Evolutionary conservation across 1,140 invertebrate genomes (phyloP).

Genomic region (Caenorhabditis latens): DNA sequence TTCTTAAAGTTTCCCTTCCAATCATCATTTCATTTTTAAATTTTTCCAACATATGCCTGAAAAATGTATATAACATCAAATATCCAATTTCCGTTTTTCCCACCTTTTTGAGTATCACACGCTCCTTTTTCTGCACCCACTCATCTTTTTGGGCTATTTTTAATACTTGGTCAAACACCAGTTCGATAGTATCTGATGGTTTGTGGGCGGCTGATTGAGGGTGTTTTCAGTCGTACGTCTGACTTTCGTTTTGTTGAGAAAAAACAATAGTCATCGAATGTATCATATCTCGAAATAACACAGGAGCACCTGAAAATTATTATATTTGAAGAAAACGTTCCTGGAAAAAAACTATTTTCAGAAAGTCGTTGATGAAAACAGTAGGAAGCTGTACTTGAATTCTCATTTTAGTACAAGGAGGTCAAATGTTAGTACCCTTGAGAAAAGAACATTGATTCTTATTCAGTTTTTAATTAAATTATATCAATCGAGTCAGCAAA

Average conservation of each 20-base stretch:
- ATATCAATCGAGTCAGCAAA: neutral
- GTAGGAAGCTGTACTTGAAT: no score
- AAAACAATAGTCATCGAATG: neutral
- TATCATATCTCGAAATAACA: neutral
- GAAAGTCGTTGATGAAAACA: no score
- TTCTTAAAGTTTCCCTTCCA: neutral
- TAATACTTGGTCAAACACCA: conserved; percentile 13
- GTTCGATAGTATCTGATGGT: neutral
- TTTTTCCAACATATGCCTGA: neutral
- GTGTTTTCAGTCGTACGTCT: neutral
- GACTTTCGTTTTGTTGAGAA: neutral
- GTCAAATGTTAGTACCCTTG: no score
- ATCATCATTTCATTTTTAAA: neutral
- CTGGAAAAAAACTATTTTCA: no score
- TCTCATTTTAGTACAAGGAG: no score
- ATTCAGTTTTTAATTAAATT: neutral
- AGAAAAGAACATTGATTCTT: neutral
- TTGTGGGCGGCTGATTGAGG: neutral
- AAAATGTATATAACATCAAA: neutral
- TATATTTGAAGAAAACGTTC: neutral
- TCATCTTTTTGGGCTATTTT: neutral
- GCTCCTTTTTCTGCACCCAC: neutral
- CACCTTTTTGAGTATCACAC: neutral
- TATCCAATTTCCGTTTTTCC: conserved; percentile 29
- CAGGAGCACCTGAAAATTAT: neutral